These are phyloP conservation scores for Porites lobata DNA, from an alignment of 92 coral and sea anemone species.

Conservation along the genomic window DNA sequence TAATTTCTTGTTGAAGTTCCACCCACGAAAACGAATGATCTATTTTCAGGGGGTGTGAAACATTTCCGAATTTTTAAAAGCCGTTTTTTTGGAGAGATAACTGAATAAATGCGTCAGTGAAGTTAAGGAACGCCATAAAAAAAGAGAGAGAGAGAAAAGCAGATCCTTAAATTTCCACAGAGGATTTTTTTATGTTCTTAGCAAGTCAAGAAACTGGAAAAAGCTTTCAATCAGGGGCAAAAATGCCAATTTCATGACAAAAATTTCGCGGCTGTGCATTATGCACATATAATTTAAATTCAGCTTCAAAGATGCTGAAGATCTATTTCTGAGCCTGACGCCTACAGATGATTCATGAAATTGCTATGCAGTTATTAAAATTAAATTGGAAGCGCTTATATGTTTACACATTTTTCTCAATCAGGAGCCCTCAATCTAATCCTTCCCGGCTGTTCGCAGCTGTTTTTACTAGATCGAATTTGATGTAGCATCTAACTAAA, in stretches of 20 bases:
- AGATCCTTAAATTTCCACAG: too few species aligned
- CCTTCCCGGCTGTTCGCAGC: background rate
- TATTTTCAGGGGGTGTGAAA: too few species aligned
- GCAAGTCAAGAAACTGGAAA: background rate
- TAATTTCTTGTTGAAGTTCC: too few species aligned
- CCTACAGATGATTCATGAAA: background rate
- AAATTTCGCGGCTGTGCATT: background rate
- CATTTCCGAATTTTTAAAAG: too few species aligned
- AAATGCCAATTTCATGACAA: background rate
- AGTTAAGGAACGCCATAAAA: too few species aligned
- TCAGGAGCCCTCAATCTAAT: background rate
- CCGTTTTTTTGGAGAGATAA: too few species aligned
- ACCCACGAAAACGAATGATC: too few species aligned
- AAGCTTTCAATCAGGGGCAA: background rate
- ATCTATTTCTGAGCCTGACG: constrained; percentile 1
- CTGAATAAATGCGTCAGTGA: too few species aligned
- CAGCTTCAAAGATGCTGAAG: background rate
- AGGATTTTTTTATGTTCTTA: background rate
- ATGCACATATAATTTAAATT: background rate
- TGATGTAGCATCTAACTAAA: too few species aligned
- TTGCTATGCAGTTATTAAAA: constrained; percentile 4
- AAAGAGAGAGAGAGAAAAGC: too few species aligned
- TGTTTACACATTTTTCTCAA: background rate
- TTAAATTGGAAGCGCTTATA: background rate
- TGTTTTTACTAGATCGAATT: background rate